Evolutionary conservation across 1,140 invertebrate genomes (phyloP).

Genomic region (Drosophila ironensis): DNA sequence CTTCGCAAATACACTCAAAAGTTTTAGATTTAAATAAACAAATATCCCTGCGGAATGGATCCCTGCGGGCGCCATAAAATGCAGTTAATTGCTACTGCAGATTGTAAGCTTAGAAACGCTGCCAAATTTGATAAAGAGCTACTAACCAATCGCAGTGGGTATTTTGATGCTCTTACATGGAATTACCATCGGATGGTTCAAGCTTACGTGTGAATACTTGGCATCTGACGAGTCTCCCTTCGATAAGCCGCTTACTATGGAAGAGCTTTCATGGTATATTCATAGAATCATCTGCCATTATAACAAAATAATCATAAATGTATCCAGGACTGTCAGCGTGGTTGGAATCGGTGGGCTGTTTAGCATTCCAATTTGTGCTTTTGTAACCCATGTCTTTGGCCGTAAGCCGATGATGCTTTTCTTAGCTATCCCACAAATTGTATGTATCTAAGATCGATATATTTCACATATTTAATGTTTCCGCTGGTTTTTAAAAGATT

Average conservation of each 20-base stretch:
- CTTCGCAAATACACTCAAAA: no score
- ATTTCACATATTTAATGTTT: no score
- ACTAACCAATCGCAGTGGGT: background rate
- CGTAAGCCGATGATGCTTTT: constrained; percentile 55
- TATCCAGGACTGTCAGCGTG: constrained; percentile 44
- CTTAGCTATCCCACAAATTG: constrained; percentile 54
- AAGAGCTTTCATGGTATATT: constrained; percentile 3
- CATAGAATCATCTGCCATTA: background rate
- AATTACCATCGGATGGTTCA: constrained; percentile 22
- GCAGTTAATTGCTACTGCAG: no score
- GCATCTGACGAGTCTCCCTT: background rate
- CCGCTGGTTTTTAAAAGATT: constrained; percentile 14
- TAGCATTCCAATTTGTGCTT: constrained; percentile 38
- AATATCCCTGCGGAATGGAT: no score
- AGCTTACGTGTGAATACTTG: background rate
- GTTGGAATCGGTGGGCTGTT: constrained; percentile 39
- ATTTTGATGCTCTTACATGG: constrained; percentile 1
- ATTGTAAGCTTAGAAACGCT: no score
- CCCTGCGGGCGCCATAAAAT: no score
- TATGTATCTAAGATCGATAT: no score
- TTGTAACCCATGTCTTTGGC: constrained; percentile 52
- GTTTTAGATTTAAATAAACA: no score
- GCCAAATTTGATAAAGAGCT: no score
- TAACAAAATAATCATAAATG: no score
- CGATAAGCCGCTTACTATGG: background rate